A percentile compares a stretch with the other conserved stretches of the same genome.
Evolutionary conservation across 2,888 invertebrate species (phyloP).

Genomic region (Lasius platythorax): DNA sequence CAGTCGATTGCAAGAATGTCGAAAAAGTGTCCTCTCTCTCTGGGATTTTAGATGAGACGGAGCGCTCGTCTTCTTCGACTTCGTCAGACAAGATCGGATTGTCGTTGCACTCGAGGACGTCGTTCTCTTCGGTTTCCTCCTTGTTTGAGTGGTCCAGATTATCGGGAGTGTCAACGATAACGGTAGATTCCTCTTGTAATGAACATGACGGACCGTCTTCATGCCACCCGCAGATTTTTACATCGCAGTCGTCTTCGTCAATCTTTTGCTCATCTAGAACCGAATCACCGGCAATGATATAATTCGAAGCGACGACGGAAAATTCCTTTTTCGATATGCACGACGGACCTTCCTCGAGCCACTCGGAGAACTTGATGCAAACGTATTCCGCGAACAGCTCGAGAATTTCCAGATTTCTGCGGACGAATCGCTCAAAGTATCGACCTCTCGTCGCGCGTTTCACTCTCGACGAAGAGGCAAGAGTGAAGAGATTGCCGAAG

Average conservation of each 20-base stretch:
- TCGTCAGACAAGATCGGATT: background rate
- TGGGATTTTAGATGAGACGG: background rate
- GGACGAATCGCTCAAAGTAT: constrained; percentile 71
- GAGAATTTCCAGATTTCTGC: constrained; percentile 62
- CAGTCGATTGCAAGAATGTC: constrained; percentile 59
- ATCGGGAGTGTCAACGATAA: background rate
- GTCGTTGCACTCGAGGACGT: background rate
- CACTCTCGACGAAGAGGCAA: constrained; percentile 36
- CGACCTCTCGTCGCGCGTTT: constrained; percentile 58
- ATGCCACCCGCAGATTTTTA: constrained; percentile 12
- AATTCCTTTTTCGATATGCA: constrained; percentile 41
- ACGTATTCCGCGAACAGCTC: constrained; percentile 42
- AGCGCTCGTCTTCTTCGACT: background rate
- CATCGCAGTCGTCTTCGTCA: background rate
- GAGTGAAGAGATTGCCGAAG: background rate
- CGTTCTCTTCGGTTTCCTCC: background rate
- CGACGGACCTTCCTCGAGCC: constrained; percentile 29
- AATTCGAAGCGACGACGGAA: background rate
- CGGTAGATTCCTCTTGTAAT: background rate
- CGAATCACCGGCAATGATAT: background rate
- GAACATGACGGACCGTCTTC: constrained; percentile 3
- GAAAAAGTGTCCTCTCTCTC: constrained; percentile 5
- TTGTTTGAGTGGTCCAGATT: background rate
- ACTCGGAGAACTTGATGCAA: constrained; percentile 50
- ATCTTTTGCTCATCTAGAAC: background rate